Evolutionary conservation across 2,113 vertebrate species (phyloP).

Genomic region (Scatophagus argus): DNA sequence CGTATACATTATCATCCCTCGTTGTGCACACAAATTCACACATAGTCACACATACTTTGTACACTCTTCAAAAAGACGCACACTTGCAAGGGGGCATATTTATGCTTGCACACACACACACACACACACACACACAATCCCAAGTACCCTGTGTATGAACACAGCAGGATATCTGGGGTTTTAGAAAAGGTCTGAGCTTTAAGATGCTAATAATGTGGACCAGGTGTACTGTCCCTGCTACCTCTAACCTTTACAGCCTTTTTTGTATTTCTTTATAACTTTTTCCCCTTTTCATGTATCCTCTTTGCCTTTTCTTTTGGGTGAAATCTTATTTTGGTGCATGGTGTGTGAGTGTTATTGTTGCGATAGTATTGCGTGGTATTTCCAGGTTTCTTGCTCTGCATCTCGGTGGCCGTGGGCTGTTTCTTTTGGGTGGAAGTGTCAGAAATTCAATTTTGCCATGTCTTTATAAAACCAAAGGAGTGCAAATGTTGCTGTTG

Average conservation of each 20-base stretch:
- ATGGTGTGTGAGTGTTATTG: background rate
- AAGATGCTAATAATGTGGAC: background rate
- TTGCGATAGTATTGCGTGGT: background rate
- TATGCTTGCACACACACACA: background rate
- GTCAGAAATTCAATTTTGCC: conserved; percentile 66
- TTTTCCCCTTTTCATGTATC: background rate
- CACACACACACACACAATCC: background rate
- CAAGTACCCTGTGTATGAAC: conserved; percentile 1
- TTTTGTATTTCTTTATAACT: background rate
- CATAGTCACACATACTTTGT: background rate
- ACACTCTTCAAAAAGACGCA: background rate
- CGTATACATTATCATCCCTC: background rate
- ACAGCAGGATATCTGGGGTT: background rate
- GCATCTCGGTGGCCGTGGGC: conserved; percentile 22
- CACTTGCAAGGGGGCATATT: background rate
- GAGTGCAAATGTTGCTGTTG: conserved; percentile 2
- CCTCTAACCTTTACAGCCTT: conserved; percentile 21
- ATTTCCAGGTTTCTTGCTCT: conserved; percentile 4
- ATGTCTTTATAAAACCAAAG: conserved; percentile 35
- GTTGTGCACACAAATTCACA: background rate
- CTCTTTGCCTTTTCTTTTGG: background rate
- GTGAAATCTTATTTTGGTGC: background rate
- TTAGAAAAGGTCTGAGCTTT: conserved; percentile 9
- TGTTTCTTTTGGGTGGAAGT: conserved; percentile 52
- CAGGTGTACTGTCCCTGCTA: background rate